These are phyloP conservation scores for Hoplostethus atlanticus DNA, from an alignment of 2,797 vertebrate genomes.

Conservation along the genomic window DNA sequence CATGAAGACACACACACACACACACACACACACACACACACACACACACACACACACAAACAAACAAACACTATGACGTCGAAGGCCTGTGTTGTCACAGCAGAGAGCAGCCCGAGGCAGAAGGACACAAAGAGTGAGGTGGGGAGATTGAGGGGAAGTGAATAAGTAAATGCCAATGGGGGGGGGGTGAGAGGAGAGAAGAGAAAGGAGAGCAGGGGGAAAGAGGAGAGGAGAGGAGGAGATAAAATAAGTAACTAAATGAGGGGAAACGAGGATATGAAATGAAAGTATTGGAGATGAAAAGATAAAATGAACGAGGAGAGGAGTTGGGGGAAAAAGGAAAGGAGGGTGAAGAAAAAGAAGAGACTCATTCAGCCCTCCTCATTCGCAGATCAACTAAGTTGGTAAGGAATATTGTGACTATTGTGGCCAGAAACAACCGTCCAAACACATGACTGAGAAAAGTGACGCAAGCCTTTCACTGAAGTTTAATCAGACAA, in stretches of 20 bases:
- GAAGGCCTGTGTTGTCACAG: slow-evolving; percentile 33
- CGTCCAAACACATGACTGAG: neutral
- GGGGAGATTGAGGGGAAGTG: slow-evolving; percentile 12
- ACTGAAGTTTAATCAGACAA: no score
- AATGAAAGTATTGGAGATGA: neutral
- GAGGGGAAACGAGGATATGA: neutral
- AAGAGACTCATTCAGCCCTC: neutral
- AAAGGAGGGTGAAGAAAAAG: neutral
- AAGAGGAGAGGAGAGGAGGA: neutral
- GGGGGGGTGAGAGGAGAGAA: neutral
- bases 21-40: slow-evolving; percentile 10
- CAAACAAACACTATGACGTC: no score
- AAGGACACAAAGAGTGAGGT: slow-evolving; percentile 10
- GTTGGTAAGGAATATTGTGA: no score
- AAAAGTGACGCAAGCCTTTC: neutral
- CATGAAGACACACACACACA: slow-evolving; percentile 28
- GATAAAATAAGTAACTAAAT: no score
- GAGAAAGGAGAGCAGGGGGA: neutral
- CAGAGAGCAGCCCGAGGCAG: slow-evolving; percentile 37
- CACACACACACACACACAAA: neutral
- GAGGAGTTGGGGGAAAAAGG: neutral
- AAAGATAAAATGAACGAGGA: no score
- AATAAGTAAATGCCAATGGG: slow-evolving; percentile 24
- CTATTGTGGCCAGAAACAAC: neutral
- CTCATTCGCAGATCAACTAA: no score